A percentile compares a stretch with the other conserved stretches of the same genome.
phyloP scores from a whole-genome alignment of 1,140 invertebrate species.

The Rhagoletis pomonella region DNA sequence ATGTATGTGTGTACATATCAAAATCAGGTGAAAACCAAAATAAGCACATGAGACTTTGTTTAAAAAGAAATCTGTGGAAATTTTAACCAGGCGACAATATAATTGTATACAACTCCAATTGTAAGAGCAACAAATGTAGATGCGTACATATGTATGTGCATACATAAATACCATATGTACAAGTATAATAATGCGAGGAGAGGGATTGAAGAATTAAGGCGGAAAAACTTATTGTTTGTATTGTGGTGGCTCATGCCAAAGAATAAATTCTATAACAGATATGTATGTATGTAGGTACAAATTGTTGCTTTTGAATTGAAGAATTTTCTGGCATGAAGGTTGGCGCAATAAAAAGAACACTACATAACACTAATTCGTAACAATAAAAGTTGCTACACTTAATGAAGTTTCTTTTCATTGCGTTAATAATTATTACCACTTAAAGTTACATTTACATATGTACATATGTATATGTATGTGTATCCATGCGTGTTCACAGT shows the following conservation, averaged over 20 bases:
- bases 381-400: neutral
- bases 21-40: neutral
- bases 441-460: neutral
- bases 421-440: too few relatives aligned
- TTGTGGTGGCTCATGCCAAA: neutral
- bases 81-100: slow-evolving; percentile 27
- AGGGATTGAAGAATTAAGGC: neutral
- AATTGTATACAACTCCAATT: slow-evolving; percentile 40
- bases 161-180: too few relatives aligned
- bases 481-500: too few relatives aligned
- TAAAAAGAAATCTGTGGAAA: slow-evolving; percentile 23
- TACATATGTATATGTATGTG: neutral
- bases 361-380: neutral
- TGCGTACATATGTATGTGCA: neutral
- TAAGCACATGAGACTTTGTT: slow-evolving; percentile 2
- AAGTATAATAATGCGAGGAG: too few relatives aligned
- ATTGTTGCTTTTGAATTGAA: neutral
- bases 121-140: neutral
- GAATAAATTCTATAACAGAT: too few relatives aligned
- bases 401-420: neutral
- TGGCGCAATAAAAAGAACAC: neutral
- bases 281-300: neutral
- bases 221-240: neutral
- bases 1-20: neutral
- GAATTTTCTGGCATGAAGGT: neutral